Evolutionary conservation across 2,797 vertebrate genomes (phyloP), one percentile per base, ranked within the genome.

Genomic region (Aplochiton taeniatus): DNA sequence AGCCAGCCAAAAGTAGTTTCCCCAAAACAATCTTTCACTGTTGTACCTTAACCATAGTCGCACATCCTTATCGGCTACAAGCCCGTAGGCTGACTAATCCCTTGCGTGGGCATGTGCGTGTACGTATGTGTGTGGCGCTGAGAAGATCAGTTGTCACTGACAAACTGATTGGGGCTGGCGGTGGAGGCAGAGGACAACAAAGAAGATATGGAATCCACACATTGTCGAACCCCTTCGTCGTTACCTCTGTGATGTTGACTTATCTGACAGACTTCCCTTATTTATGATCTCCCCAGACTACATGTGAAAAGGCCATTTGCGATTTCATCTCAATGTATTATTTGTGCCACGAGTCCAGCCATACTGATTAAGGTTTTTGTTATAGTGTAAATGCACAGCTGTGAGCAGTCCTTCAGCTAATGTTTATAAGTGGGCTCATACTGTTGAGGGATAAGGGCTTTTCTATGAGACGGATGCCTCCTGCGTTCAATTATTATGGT

Each of bases 271-370:
- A 45, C 20, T 44, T 20, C 45, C 44, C 57, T 58, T 78, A 83
- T 83, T 79, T 82, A 83, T 81, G 69, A 75, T 61, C 14, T 76
- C 63, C 73, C 74, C 50, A 61, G 65, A 70, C 79, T 62, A 66
- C 58, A 59, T 48, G 54, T 49, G 65, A 77, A 63, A 54, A 19
- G 9, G 71, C 61, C 73, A 48, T 75, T 73, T 75, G 65, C 56
- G 58, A 73, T 61, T 72, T 66, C 19, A 65, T 80, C 73, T 19
- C 31, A 50, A 51, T 71, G 45, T 63, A 66, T 78, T 55, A 58
- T 82, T 82, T 87, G 79, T 90, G 85, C 87, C 87, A 88, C 77
- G 74, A 80, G 85, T 86, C 84, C 78, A 83, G 82, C 45, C 17
- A n/a, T 67, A 65, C 6, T 69, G 70, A 17, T 31, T 41, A 54